phyloP scores from a whole-genome alignment of 1,140 invertebrate species.

The Drosophila nannoptera region DNA sequence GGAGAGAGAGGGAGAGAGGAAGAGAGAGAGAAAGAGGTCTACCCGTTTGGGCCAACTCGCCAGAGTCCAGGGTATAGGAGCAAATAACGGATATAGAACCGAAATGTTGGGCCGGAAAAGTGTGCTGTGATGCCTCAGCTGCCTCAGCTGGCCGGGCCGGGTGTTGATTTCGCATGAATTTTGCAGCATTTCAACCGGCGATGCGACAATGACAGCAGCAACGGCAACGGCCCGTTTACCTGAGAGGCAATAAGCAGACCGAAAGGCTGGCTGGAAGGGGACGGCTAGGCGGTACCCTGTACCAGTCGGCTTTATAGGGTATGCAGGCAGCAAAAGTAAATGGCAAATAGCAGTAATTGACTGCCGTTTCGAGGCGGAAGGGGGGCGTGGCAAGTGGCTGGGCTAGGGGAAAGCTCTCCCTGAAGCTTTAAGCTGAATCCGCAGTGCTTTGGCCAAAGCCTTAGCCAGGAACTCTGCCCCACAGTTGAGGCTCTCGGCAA shows the following conservation, averaged over 20 bases:
- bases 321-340: too few relatives aligned
- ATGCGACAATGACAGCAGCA: conserved; percentile 36
- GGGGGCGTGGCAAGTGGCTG: too few relatives aligned
- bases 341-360: too few relatives aligned
- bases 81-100: conserved; percentile 7
- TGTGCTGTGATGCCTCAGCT: conserved; percentile 9
- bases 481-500: too few relatives aligned
- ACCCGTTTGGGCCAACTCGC: neutral
- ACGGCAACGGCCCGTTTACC: conserved; percentile 6
- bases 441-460: too few relatives aligned
- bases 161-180: conserved; percentile 59
- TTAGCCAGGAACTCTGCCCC: too few relatives aligned
- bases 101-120: conserved; percentile 26
- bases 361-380: too few relatives aligned
- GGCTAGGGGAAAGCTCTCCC: too few relatives aligned
- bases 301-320: neutral
- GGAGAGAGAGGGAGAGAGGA: too few relatives aligned
- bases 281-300: neutral
- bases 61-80: neutral
- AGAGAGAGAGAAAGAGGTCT: too few relatives aligned
- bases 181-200: conserved; percentile 50
- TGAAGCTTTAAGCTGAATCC: too few relatives aligned
- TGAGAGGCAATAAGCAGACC: conserved; percentile 1
- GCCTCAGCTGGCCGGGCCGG: conserved; percentile 29
- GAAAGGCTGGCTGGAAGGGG: neutral